These are phyloP conservation scores for Oreortyx pictus DNA, from an alignment of 2,797 vertebrate species.

Conservation along the genomic window DNA sequence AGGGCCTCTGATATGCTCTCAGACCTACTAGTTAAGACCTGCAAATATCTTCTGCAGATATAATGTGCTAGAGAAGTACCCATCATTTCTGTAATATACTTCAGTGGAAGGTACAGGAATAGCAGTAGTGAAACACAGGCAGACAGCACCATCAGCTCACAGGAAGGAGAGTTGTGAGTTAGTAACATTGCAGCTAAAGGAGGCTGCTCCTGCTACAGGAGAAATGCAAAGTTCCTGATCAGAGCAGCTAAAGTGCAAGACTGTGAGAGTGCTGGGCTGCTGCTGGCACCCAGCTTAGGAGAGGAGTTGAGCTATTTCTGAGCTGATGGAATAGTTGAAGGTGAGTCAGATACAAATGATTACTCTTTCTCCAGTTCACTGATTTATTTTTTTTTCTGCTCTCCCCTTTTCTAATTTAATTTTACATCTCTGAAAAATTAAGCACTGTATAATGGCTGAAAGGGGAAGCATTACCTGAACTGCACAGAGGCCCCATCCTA, in stretches of 20 bases:
- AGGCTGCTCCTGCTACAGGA: neutral
- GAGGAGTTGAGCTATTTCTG: constrained; percentile 3
- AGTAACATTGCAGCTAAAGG: neutral
- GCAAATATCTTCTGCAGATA: neutral
- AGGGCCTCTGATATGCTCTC: neutral
- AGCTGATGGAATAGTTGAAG: neutral
- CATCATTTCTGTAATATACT: neutral
- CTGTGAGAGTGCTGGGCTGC: neutral
- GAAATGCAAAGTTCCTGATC: neutral
- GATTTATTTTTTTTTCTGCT: neutral
- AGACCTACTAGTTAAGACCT: neutral
- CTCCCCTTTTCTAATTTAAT: neutral
- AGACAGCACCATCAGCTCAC: neutral
- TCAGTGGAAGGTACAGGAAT: neutral
- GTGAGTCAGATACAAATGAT: constrained; percentile 14
- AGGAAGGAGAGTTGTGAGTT: neutral
- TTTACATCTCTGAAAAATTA: constrained; percentile 13
- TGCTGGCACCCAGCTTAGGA: neutral
- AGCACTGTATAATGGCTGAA: neutral
- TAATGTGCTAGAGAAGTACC: neutral
- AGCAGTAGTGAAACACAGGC: neutral
- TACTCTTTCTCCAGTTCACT: neutral
- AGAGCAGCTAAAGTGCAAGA: neutral
- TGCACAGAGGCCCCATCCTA: neutral
- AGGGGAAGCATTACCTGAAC: neutral